phyloP scores from a whole-genome alignment of 2,888 invertebrate species.

The Sarcophaga carnaria region DNA sequence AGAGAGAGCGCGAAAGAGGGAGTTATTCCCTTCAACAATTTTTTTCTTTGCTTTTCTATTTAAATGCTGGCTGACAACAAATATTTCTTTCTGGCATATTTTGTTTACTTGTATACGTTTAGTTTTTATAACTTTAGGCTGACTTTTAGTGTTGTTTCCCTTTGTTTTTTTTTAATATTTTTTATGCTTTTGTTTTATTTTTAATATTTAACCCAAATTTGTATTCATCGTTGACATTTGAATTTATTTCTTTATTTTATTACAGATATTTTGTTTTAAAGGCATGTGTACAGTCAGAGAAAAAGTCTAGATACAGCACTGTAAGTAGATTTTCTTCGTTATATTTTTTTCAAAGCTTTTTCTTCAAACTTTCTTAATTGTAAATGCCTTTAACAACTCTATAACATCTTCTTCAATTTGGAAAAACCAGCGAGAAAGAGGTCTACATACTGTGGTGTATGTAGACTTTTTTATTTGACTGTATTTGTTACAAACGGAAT shows the following conservation, averaged over 20 bases:
- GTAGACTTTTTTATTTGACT: background rate
- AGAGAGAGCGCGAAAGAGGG: no score
- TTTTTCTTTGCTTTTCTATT: background rate
- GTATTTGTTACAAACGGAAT: background rate
- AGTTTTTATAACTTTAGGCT: slow-evolving; percentile 19
- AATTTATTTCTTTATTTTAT: slow-evolving; percentile 33
- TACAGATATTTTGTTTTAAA: background rate
- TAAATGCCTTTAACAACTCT: no score
- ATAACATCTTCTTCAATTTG: no score
- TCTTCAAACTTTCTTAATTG: no score
- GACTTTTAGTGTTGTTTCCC: background rate
- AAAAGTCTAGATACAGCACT: background rate
- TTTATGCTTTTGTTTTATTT: slow-evolving; percentile 12
- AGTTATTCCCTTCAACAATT: background rate
- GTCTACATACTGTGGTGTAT: background rate
- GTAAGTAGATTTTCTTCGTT: background rate
- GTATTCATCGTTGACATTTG: slow-evolving; percentile 42
- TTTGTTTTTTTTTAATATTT: background rate
- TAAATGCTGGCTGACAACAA: slow-evolving; percentile 20
- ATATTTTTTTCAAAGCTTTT: no score
- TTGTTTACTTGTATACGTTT: slow-evolving; percentile 30
- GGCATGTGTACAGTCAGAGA: background rate
- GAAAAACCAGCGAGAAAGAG: no score
- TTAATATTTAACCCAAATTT: slow-evolving; percentile 55
- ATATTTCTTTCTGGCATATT: slow-evolving; percentile 12